Evolutionary conservation across 1,140 invertebrate species (phyloP), one percentile per base, ranked within the genome.

Genomic region (Bicyclus anynana): DNA sequence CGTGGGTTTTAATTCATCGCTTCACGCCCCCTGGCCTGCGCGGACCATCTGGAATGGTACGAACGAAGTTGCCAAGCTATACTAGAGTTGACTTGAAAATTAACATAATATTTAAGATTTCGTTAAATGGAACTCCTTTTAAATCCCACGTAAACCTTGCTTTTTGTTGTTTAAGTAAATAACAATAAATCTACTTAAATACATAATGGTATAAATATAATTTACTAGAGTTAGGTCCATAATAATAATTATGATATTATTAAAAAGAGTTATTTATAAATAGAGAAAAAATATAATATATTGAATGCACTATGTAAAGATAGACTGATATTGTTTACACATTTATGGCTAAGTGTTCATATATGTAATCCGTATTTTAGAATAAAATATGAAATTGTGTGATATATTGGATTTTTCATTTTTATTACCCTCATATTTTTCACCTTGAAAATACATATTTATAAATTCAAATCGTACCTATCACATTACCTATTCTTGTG

Each of bases 231-330:
- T 55, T 55, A 55, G 53, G 53, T 55, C 53, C 53, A 48, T 54
- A 37, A 55, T 55, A 55, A 27, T 27, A n/a, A n/a, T 29, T 26
- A 46, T 21, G 18, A 46, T 47, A 27, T 20, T 4, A 40, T 9
- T 44, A 44, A 44, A 44, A 55, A 55, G 53, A 55, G 29, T 48
- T 55, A 55, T 55, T 55, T 56, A 56, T 56, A 40, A 56, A 56
- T 56, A 56, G 46, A 56, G 53, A 56, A 56, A 53, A 27, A n/a
- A 49, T 56, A 56, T 56, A 56, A 56, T 56, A 56, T 56, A 56
- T 56, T 56, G 35, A 55, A 56, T 49, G 53, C 53, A 56, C 53
- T 56, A 56, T 56, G 53, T 56, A 56, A 56, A 55, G 23, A 56
- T 49, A 56, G 53, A 56, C 53, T 56, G 53, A 56, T 56, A 56